Percentiles rank a stretch among this genome's conserved stretches.
Conservation (phyloP, 2,888 invertebrate species). For the Melieria omissa region DNA sequence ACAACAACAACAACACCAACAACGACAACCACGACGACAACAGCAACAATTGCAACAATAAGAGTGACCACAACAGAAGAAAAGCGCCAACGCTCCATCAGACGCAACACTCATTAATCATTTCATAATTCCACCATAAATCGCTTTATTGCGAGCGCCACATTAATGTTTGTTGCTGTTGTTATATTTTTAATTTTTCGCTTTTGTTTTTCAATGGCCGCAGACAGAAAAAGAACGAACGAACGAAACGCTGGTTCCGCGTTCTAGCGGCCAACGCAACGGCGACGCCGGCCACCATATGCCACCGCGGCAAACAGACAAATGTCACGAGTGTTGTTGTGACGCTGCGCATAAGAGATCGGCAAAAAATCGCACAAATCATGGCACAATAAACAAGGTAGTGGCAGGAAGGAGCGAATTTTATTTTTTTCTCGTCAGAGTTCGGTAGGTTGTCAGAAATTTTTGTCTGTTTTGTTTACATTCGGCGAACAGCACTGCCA, state of each 20-base stretch:
- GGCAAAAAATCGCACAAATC: no score
- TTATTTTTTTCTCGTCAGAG: no score
- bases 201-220: constrained; percentile 6
- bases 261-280: not conserved
- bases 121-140: constrained; percentile 62
- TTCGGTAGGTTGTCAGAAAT: no score
- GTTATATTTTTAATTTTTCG: constrained; percentile 14
- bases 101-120: constrained; percentile 52
- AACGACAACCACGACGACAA: constrained; percentile 47
- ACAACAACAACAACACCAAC: constrained; percentile 22
- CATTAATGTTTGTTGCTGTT: constrained; percentile 38
- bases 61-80: constrained; percentile 9
- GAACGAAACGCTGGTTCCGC: not conserved
- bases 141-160: constrained; percentile 46
- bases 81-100: constrained; percentile 7
- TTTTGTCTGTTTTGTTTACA: no score
- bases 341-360: no score
- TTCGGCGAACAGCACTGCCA: no score
- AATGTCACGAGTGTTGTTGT: no score
- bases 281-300: not conserved
- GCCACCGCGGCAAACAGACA: no score
- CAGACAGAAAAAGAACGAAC: not conserved
- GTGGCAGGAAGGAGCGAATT: no score
- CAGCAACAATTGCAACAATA: constrained; percentile 20
- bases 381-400: no score